Evolutionary conservation across 2,888 invertebrate genomes (phyloP).

Genomic region (Graphium colonna): DNA sequence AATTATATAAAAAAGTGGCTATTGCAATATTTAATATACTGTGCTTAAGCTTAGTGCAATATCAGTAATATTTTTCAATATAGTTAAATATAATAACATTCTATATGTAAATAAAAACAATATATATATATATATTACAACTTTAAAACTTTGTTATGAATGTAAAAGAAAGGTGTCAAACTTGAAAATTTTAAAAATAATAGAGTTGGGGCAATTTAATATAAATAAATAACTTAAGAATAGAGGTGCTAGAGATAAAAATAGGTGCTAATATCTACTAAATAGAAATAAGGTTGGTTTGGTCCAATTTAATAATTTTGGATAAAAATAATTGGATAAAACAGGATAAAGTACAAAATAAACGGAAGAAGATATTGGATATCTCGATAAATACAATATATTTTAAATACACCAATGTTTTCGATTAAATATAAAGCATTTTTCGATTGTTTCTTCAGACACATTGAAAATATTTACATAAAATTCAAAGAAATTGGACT

Average conservation of each 20-base stretch:
- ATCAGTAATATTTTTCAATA: no score
- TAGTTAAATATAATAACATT: no score
- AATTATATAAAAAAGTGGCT: no score
- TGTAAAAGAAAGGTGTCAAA: background rate
- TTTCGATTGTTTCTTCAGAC: no score
- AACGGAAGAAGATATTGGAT: no score
- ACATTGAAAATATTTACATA: background rate
- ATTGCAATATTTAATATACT: no score
- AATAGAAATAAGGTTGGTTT: constrained; percentile 6
- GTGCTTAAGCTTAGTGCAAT: no score
- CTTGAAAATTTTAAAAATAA: background rate
- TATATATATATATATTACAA: background rate
- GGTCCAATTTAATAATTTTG: constrained; percentile 11
- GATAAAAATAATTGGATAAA: no score
- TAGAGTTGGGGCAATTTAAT: background rate
- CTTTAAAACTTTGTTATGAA: background rate
- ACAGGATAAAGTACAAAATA: no score
- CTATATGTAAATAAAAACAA: no score
- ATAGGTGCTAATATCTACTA: constrained; percentile 8
- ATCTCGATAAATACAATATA: background rate
- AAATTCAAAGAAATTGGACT: constrained; percentile 12
- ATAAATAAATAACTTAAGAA: constrained; percentile 10
- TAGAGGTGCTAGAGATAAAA: constrained; percentile 16
- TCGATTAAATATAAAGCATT: background rate
- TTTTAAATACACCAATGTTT: background rate